Base-by-base conservation (phyloP, 2,113 vertebrate genomes). In the Propithecus coquereli region DNA sequence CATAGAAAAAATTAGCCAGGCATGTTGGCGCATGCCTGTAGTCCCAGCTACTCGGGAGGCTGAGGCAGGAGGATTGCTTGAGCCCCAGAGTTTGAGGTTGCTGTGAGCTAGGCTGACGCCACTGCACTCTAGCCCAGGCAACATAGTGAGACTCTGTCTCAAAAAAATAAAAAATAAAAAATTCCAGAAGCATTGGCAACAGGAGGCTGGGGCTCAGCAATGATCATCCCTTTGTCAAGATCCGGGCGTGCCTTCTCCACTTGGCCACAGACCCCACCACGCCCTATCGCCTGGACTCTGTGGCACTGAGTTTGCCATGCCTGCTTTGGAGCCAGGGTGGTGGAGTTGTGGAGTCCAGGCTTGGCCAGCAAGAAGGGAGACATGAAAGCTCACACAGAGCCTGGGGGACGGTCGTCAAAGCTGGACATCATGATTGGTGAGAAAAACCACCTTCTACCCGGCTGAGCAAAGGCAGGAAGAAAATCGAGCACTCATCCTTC, bases 401-500 rank as follows among this genome's bases (percentile, higher is more conserved):
- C n/a, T 22, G 10, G 17, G 79, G 63, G 47, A 57, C 54, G 3
- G 86, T 8, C 57, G 80, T 14, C 66, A 52, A 6, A 22, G 40
- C 34, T 61, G 34, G 40, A 32, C n/a, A 16, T 18, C 5, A 13
- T 0, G 22, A 65, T 18, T 6, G 45, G 27, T 0, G 5, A 27
- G 54, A 25, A 45, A 37, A 63, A 2, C 50, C 25, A 34, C 10
- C 80, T 52, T 45, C 54, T 6, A 11, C 16, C 0, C 22, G 37
- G 37, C 79, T 6, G 14, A 66, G n/a, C 47, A 1, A 34, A 25
- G 85, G 65, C 9, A 0, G 52, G 45, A 34, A 63, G 85, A 16
- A 47, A 45, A 3, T 18, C 0, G 0, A 32, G 17, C 3, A 10
- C 32, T 20, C 2, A 0, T 20, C 45, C 83, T 54, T 13, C 1